A percentile compares a stretch with the other conserved stretches of the same genome.
Evolutionary conservation across 1,140 invertebrate genomes (phyloP).

Genomic region (Heliothis subflexa): DNA sequence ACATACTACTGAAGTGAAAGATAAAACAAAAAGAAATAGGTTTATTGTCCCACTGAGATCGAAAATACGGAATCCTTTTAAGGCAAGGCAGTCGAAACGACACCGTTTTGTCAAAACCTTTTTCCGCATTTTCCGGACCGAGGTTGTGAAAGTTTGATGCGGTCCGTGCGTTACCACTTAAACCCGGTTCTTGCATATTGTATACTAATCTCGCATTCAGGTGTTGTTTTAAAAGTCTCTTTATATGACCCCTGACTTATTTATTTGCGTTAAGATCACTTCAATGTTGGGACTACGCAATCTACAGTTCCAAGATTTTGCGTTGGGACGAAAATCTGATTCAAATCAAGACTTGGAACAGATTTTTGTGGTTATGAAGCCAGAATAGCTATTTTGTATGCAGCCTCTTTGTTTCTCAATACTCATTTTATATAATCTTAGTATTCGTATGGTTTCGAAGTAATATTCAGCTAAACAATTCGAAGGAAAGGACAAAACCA

Average conservation of each 20-base stretch:
- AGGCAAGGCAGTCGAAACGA: constrained; percentile 49
- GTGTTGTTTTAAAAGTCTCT: constrained; percentile 39
- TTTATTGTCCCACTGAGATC: constrained; percentile 61
- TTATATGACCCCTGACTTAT: constrained; percentile 30
- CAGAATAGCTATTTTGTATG: background rate
- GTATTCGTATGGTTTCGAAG: constrained; percentile 2
- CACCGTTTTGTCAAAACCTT: constrained; percentile 63
- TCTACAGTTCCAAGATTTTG: constrained; percentile 14
- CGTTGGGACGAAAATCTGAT: constrained; percentile 17
- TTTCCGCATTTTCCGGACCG: constrained; percentile 34
- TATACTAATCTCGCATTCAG: constrained; percentile 46
- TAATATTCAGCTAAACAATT: constrained; percentile 20
- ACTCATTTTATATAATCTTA: background rate
- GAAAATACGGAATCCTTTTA: constrained; percentile 62
- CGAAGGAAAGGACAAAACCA: constrained; percentile 6
- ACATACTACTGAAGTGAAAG: constrained; percentile 53
- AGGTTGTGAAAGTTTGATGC: constrained; percentile 60
- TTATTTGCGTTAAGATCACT: constrained; percentile 21
- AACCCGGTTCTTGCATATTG: constrained; percentile 49
- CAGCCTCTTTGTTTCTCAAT: constrained; percentile 26
- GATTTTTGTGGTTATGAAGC: background rate
- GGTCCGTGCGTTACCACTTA: constrained; percentile 49
- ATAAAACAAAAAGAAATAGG: constrained; percentile 63
- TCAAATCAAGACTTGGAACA: constrained; percentile 12
- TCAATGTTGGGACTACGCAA: constrained; percentile 5